Percentiles rank a stretch among this genome's conserved stretches.
Evolutionary conservation across 2,113 vertebrate genomes (phyloP).

Genomic region (Grallaria varia): DNA sequence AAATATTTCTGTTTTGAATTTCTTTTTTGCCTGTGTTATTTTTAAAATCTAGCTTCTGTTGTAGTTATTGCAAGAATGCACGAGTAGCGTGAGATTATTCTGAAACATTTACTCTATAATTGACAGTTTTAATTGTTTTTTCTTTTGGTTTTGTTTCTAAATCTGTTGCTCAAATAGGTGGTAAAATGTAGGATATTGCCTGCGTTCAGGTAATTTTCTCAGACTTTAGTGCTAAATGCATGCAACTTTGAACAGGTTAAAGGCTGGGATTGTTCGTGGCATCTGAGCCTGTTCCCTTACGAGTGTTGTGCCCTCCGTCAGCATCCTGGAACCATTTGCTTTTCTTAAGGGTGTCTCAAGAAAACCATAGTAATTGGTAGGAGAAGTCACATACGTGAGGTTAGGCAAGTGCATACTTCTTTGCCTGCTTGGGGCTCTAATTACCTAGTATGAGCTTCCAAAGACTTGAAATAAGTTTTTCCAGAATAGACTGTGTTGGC

Average conservation of each 20-base stretch:
- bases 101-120: not conserved
- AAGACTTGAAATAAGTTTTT: not conserved
- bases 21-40: not conserved
- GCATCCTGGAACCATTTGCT: not conserved
- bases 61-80: not conserved
- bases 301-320: not conserved
- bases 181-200: not conserved
- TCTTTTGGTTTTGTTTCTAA: not conserved
- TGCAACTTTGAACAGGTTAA: not conserved
- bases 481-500: not conserved
- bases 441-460: not conserved
- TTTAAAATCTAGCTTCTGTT: not conserved
- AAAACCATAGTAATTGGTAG: not conserved
- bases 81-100: not conserved
- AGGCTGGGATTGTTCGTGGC: not conserved
- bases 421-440: not conserved
- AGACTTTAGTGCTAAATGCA: not conserved
- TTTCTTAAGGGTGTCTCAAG: not conserved
- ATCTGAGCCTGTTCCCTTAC: not conserved
- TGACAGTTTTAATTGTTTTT: not conserved
- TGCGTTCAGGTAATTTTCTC: not conserved
- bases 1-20: not conserved
- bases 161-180: not conserved
- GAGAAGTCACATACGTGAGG: not conserved
- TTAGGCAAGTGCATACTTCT: not conserved